phyloP scores from a whole-genome alignment of 2,797 vertebrate species.

The Eutrigla gurnardus region DNA sequence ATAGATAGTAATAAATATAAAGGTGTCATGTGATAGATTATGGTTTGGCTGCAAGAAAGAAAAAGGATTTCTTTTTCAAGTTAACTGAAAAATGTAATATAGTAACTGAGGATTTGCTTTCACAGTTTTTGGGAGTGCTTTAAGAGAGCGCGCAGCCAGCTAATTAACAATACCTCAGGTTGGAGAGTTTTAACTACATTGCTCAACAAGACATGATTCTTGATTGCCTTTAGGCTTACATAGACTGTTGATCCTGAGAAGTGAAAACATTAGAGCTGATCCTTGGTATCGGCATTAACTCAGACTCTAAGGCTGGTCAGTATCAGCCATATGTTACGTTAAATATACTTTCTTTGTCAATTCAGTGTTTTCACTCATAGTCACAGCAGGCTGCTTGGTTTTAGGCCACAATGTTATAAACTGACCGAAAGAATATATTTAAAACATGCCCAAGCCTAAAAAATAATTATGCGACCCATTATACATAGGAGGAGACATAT shows the following conservation, averaged over 20 bases:
- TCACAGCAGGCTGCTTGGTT: not conserved
- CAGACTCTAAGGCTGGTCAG: not conserved
- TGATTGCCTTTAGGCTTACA: slow-evolving; percentile 20
- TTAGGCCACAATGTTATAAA: slow-evolving; percentile 1
- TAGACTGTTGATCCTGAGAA: slow-evolving; percentile 14
- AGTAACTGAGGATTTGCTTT: slow-evolving; percentile 39
- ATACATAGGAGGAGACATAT: not conserved
- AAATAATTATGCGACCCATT: not conserved
- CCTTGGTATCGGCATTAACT: not conserved
- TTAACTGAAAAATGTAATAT: slow-evolving; percentile 17
- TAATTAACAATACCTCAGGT: slow-evolving; percentile 64
- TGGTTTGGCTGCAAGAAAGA: slow-evolving; percentile 22
- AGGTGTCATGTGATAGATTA: slow-evolving; percentile 1
- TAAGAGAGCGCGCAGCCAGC: slow-evolving; percentile 34
- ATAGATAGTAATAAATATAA: not conserved
- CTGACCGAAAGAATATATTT: not conserved
- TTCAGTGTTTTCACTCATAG: slow-evolving; percentile 3
- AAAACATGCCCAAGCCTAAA: slow-evolving; percentile 19
- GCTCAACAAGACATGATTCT: slow-evolving; percentile 16
- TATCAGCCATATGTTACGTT: not conserved
- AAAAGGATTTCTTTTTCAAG: slow-evolving; percentile 8
- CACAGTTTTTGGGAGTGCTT: slow-evolving; percentile 42
- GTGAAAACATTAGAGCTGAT: not conserved
- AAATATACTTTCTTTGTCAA: slow-evolving; percentile 8
- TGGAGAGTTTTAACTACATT: slow-evolving; percentile 43